Conservation (phyloP, 2,797 vertebrate genomes). For the Rallus crepitans region DNA sequence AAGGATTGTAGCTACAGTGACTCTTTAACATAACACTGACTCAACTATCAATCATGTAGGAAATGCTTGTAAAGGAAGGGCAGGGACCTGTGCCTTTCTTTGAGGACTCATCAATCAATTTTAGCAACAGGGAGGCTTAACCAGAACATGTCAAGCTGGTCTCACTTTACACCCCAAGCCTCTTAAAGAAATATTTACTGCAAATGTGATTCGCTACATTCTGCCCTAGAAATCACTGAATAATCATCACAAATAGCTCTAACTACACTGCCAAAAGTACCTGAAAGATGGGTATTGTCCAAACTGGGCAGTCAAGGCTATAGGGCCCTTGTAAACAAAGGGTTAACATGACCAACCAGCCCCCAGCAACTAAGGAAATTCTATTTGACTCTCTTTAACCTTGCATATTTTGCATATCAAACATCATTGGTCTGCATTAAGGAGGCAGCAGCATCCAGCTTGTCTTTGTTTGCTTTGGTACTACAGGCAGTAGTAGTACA, state of each 20-base stretch:
- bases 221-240: background rate
- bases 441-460: background rate
- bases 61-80: background rate
- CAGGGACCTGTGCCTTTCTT: background rate
- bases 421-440: no score
- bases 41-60: background rate
- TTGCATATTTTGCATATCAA: background rate
- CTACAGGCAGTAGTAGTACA: background rate
- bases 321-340: background rate
- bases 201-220: background rate
- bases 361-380: background rate
- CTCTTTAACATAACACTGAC: background rate
- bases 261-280: background rate
- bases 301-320: background rate
- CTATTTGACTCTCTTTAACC: background rate
- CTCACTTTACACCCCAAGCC: background rate
- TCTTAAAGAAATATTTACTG: conserved; percentile 19
- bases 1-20: background rate
- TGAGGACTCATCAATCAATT: conserved; percentile 12
- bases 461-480: background rate
- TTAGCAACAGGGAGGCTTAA: background rate
- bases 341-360: background rate
- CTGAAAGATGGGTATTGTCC: background rate
- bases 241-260: background rate
- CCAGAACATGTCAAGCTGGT: background rate